phyloP scores from a whole-genome alignment of 2,113 vertebrate species.

The Gadus chalcogrammus region DNA sequence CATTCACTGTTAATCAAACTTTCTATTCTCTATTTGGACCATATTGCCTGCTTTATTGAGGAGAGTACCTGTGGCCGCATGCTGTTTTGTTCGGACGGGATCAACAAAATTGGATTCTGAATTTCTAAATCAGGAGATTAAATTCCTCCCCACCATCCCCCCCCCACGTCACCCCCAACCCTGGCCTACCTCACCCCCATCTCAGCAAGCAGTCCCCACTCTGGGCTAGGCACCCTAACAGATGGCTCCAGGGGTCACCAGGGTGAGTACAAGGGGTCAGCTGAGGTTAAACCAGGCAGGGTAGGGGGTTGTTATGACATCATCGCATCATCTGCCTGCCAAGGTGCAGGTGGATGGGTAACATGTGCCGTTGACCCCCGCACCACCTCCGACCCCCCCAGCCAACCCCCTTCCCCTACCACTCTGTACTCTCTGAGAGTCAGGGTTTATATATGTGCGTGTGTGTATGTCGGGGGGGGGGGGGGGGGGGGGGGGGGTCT shows the following conservation, averaged over 20 bases:
- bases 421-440: conserved; percentile 24
- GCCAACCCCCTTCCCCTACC: not conserved
- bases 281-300: conserved; percentile 52
- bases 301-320: conserved; percentile 68
- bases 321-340: conserved; percentile 51
- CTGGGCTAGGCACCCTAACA: conserved; percentile 48
- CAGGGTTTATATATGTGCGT: conserved; percentile 23
- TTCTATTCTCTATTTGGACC: no score
- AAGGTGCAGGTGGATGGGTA: conserved; percentile 65
- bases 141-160: no score
- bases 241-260: conserved; percentile 64
- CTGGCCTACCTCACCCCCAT: conserved; percentile 18
- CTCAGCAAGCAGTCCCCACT: conserved; percentile 47
- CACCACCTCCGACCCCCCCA: not conserved
- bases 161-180: conserved; percentile 18
- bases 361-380: conserved; percentile 41
- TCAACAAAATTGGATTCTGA: no score
- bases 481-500: no score
- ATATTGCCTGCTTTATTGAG: no score
- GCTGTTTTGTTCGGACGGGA: no score
- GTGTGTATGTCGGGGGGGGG: no score
- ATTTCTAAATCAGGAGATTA: no score
- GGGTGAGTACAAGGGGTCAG: conserved; percentile 34
- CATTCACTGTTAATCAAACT: no score
- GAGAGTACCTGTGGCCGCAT: no score